Conservation (phyloP, 2,797 vertebrate species). For the Kryptopterus vitreolus region DNA sequence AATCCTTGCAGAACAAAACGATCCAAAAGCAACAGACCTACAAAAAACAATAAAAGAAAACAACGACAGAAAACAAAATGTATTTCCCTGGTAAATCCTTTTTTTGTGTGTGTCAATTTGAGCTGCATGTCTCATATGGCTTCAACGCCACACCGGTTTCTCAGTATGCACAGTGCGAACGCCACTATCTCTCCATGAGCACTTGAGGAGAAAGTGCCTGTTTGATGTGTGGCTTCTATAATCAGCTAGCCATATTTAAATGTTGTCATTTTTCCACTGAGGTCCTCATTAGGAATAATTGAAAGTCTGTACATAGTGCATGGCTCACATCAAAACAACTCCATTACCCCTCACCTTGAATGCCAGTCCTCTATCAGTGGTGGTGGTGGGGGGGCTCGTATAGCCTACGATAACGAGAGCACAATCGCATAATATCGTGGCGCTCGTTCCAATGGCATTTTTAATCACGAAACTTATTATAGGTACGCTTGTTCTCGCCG, state of each 20-base stretch:
- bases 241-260: conserved; percentile 19
- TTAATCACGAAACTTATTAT: conserved; percentile 36
- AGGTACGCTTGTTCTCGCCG: conserved; percentile 18
- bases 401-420: conserved; percentile 36
- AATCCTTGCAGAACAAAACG: background rate
- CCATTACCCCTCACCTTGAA: conserved; percentile 21
- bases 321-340: conserved; percentile 37
- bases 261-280: conserved; percentile 24
- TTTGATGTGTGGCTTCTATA: background rate
- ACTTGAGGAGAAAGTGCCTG: background rate
- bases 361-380: conserved; percentile 23
- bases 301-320: conserved; percentile 36
- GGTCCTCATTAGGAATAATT: conserved; percentile 30
- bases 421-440: conserved; percentile 43
- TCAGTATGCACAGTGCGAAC: background rate
- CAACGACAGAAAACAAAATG: no score
- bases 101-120: background rate
- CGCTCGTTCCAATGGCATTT: conserved; percentile 29
- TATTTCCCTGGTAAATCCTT: background rate
- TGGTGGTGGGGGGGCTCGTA: no score
- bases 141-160: background rate
- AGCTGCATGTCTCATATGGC: background rate
- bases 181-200: background rate
- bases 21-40: background rate
- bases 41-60: background rate